These are phyloP conservation scores for Anoura caudifer DNA, from an alignment of 2,113 vertebrate species.

Conservation along the genomic window DNA sequence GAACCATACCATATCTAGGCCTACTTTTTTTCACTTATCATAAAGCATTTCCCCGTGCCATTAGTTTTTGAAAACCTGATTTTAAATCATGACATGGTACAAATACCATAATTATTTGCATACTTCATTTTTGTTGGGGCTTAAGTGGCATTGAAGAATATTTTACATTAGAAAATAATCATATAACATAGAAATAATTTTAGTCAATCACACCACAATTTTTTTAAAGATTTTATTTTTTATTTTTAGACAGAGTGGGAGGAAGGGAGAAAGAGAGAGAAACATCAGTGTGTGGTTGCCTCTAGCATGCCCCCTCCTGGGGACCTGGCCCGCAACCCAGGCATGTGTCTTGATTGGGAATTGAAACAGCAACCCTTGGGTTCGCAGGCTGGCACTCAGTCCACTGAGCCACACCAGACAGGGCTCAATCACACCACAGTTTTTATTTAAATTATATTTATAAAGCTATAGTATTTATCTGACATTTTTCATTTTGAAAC, in stretches of 20 bases:
- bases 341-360: no score
- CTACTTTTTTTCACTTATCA: constrained; percentile 4
- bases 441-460: constrained; percentile 42
- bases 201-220: constrained; percentile 5
- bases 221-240: not conserved
- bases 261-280: no score
- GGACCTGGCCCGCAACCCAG: no score
- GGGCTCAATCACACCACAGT: not conserved
- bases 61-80: constrained; percentile 30
- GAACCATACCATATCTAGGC: not conserved
- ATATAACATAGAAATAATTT: constrained; percentile 6
- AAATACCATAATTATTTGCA: not conserved
- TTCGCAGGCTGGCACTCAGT: no score
- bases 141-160: not conserved
- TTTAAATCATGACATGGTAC: constrained; percentile 27
- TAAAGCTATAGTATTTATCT: not conserved
- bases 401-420: no score
- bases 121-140: constrained; percentile 47
- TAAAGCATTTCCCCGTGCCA: constrained; percentile 19
- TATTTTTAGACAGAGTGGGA: no score
- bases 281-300: no score
- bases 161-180: constrained; percentile 29
- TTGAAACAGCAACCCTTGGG: no score
- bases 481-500: constrained; percentile 32
- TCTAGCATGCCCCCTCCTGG: no score